These are phyloP conservation scores for Drosophila heteroneura DNA, from an alignment of 2,888 invertebrate species.

Conservation along the genomic window DNA sequence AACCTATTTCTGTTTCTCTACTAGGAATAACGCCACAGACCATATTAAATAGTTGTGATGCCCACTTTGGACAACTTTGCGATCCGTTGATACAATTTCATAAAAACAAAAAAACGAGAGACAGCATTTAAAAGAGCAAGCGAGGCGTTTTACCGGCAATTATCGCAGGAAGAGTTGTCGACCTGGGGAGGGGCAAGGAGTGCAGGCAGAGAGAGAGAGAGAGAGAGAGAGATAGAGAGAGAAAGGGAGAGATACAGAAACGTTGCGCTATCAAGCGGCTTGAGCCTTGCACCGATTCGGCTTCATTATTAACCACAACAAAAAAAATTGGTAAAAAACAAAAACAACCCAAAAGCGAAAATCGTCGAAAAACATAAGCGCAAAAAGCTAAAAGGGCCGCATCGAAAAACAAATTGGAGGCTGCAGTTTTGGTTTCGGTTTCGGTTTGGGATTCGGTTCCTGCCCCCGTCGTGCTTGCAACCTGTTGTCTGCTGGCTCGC, in stretches of 20 bases:
- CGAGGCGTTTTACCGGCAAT: slow-evolving; percentile 82
- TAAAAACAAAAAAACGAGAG: slow-evolving; percentile 50
- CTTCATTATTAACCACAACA: slow-evolving; percentile 73
- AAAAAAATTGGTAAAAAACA: slow-evolving; percentile 25
- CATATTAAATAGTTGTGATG: slow-evolving; percentile 11
- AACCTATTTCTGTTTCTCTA: no score
- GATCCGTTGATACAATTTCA: slow-evolving; percentile 52
- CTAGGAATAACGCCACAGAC: slow-evolving; percentile 1
- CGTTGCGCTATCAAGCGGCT: slow-evolving; percentile 41
- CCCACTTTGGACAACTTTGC: slow-evolving; percentile 11
- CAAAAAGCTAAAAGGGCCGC: slow-evolving; percentile 25
- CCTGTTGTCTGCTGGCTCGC: slow-evolving; percentile 74
- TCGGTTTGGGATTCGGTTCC: slow-evolving; percentile 13
- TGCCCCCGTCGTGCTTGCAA: slow-evolving; percentile 34
- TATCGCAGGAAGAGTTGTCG: slow-evolving; percentile 56
- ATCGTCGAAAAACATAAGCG: slow-evolving; percentile 43
- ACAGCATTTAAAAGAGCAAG: slow-evolving; percentile 78
- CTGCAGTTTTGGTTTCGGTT: slow-evolving; percentile 34
- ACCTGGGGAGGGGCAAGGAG: neutral
- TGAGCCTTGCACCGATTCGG: slow-evolving; percentile 58
- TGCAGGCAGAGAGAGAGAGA: neutral
- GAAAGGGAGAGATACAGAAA: slow-evolving; percentile 1
- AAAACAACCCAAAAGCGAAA: slow-evolving; percentile 25
- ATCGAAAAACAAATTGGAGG: slow-evolving; percentile 26
- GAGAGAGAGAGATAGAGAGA: neutral